These are phyloP conservation scores for Tiliacea citrago DNA, from an alignment of 2,888 invertebrate genomes.

Conservation along the genomic window DNA sequence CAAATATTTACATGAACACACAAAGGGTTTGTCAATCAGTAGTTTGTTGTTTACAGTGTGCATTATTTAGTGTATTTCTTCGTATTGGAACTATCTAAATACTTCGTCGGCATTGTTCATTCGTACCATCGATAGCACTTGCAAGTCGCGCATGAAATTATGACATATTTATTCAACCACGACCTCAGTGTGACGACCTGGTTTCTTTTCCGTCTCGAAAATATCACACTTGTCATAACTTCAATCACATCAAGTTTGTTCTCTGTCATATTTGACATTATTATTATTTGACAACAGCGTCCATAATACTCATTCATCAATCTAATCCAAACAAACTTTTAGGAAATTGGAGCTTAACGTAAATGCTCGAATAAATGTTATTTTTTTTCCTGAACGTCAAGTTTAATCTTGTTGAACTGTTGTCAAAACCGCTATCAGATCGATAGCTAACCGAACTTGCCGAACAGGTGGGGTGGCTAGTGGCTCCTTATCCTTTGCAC, in stretches of 20 bases:
- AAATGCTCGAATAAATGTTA: conserved; percentile 36
- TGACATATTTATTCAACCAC: conserved; percentile 58
- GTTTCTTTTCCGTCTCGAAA: conserved; percentile 70
- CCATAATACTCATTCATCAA: conserved; percentile 36
- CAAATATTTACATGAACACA: conserved; percentile 58
- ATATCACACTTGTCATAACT: conserved; percentile 62
- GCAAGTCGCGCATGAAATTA: conserved; percentile 44
- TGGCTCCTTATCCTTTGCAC: conserved; percentile 64
- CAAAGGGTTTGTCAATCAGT: conserved; percentile 60
- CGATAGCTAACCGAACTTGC: conserved; percentile 66
- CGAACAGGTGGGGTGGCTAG: conserved; percentile 65
- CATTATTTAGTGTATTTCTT: conserved; percentile 49
- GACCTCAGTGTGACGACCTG: conserved; percentile 66
- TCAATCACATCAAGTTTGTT: conserved; percentile 54
- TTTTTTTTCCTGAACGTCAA: conserved; percentile 40
- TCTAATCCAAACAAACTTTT: conserved; percentile 36
- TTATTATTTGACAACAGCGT: conserved; percentile 26
- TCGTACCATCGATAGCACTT: conserved; percentile 11
- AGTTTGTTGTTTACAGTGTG: conserved; percentile 39
- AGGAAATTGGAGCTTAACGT: conserved; percentile 42
- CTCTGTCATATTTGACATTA: conserved; percentile 40
- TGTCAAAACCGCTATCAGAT: conserved; percentile 66
- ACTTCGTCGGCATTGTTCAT: conserved; percentile 16
- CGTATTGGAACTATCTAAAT: conserved; percentile 25
- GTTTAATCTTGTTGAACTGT: conserved; percentile 61